phyloP scores from a whole-genome alignment of 2,113 vertebrate species.

The Gallinago undulata region DNA sequence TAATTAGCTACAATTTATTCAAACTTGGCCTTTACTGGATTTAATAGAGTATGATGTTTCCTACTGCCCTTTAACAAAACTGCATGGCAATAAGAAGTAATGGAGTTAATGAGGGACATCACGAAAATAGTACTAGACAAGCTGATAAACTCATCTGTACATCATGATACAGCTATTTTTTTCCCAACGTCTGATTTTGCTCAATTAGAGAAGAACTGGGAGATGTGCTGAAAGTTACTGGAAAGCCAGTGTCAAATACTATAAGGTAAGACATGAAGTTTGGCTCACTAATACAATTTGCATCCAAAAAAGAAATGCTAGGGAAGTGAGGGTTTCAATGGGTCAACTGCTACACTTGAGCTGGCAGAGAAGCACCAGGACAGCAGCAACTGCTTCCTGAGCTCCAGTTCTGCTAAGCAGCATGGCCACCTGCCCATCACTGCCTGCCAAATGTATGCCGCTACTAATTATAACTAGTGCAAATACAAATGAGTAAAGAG shows the following conservation, averaged over 20 bases:
- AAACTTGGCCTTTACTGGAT: conserved; percentile 36
- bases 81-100: neutral
- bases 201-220: neutral
- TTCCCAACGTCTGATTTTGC: neutral
- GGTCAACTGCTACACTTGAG: conserved; percentile 18
- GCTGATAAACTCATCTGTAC: neutral
- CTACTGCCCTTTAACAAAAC: conserved; percentile 24
- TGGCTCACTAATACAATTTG: neutral
- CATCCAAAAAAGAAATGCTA: neutral
- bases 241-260: neutral
- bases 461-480: conserved; percentile 4
- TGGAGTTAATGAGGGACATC: neutral
- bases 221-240: neutral
- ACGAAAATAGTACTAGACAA: neutral
- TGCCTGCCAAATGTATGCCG: conserved; percentile 27
- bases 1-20: conserved; percentile 48
- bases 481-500: neutral
- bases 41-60: neutral
- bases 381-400: neutral
- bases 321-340: neutral
- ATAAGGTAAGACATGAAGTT: neutral
- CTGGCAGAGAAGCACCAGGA: conserved; percentile 2
- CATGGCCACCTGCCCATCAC: conserved; percentile 1
- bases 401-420: conserved; percentile 2
- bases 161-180: neutral